Conservation (phyloP, 2,113 vertebrate genomes). For the Stomatorhinus ivindoensis region DNA sequence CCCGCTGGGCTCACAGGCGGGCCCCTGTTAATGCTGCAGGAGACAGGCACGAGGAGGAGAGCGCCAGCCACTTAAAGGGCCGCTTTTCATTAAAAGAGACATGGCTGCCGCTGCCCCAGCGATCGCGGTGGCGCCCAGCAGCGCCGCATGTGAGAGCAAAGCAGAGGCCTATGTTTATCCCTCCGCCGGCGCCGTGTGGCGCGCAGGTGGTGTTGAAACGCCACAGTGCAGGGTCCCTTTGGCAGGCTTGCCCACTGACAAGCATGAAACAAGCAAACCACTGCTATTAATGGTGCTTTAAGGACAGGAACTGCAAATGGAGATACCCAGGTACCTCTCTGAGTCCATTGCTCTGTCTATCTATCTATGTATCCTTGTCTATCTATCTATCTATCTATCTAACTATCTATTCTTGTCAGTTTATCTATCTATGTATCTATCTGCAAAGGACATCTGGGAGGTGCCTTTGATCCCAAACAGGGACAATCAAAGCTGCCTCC, state of each 20-base stretch:
- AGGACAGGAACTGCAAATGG: neutral
- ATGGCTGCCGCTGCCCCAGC: neutral
- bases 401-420: too few relatives aligned
- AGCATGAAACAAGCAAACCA: neutral
- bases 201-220: neutral
- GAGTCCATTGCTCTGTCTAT: neutral
- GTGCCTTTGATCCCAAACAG: neutral
- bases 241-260: neutral
- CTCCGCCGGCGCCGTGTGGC: neutral
- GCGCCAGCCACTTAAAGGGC: conserved; percentile 63
- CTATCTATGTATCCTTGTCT: neutral
- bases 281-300: neutral
- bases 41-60: conserved; percentile 29
- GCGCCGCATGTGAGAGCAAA: neutral
- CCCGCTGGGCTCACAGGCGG: conserved; percentile 75
- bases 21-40: conserved; percentile 57
- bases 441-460: neutral
- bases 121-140: neutral
- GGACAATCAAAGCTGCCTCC: conserved; percentile 17
- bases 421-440: neutral
- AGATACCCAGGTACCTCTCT: neutral
- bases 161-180: neutral
- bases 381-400: neutral
- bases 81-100: neutral
- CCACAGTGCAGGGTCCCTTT: neutral